phyloP scores from a whole-genome alignment of 2,113 vertebrate species.

The Pitta sordida region DNA sequence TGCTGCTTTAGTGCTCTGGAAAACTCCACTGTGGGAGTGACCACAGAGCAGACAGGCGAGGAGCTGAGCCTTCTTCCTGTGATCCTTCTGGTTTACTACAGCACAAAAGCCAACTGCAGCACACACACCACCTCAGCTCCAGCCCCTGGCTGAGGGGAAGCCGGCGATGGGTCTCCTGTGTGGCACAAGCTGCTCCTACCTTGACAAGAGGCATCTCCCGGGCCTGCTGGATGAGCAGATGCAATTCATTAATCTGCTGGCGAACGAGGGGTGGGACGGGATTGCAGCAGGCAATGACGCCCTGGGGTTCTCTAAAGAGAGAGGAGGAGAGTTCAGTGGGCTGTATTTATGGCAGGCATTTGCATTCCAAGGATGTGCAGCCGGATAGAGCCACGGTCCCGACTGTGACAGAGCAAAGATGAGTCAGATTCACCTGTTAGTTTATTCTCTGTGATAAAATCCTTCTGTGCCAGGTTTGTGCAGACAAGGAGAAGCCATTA shows the following conservation, averaged over 20 bases:
- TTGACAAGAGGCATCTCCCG: conserved; percentile 92
- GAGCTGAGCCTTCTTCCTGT: not conserved
- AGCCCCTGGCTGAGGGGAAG: not conserved
- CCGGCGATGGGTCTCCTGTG: not conserved
- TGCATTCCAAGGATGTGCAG: not conserved
- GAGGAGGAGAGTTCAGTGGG: not conserved
- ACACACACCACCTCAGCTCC: not conserved
- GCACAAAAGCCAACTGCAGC: not conserved
- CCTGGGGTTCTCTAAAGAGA: conserved; percentile 86
- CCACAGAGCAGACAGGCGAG: not conserved
- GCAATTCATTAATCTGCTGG: conserved; percentile 93
- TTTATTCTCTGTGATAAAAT: not conserved
- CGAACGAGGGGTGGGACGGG: conserved; percentile 90
- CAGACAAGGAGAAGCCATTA: not conserved
- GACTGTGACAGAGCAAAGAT: not conserved
- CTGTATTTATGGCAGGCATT: not conserved
- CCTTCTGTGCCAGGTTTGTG: not conserved
- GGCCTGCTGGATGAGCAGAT: conserved; percentile 86
- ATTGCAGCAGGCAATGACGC: conserved; percentile 93
- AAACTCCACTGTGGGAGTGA: not conserved
- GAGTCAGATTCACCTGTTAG: not conserved
- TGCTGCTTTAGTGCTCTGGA: not conserved
- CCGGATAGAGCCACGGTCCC: not conserved
- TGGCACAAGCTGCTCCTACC: conserved; percentile 67
- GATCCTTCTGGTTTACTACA: not conserved